Evolutionary conservation across 2,113 vertebrate species (phyloP).

Genomic region (Scomber scombrus): DNA sequence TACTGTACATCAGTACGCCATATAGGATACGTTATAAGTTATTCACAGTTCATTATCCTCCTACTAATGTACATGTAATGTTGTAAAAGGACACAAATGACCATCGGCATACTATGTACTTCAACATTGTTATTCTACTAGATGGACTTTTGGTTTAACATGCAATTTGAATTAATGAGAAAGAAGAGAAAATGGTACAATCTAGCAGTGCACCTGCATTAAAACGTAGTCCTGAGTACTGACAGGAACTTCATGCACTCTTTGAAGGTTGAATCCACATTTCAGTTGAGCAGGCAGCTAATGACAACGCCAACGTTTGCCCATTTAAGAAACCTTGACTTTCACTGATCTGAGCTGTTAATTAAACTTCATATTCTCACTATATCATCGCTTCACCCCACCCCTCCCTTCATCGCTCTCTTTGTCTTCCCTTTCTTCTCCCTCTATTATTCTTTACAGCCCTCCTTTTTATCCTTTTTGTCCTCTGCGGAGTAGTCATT

Average conservation of each 20-base stretch:
- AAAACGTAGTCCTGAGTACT: neutral
- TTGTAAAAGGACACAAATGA: neutral
- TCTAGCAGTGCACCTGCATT: neutral
- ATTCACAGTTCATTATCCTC: neutral
- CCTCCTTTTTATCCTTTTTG: neutral
- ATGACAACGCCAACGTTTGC: conserved; percentile 26
- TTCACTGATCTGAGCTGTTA: conserved; percentile 51
- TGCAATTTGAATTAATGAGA: neutral
- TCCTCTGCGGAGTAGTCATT: conserved; percentile 31
- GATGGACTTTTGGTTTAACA: neutral
- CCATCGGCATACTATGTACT: neutral
- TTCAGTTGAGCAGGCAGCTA: conserved; percentile 30
- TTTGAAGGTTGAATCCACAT: conserved; percentile 25
- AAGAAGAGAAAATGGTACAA: neutral
- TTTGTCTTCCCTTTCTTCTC: neutral
- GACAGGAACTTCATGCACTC: neutral
- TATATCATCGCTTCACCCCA: neutral
- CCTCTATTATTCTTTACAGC: conserved; percentile 11
- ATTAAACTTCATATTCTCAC: conserved; percentile 40
- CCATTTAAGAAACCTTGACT: conserved; percentile 35
- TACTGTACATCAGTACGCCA: too few species aligned
- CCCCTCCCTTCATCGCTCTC: neutral
- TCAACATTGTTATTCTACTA: neutral
- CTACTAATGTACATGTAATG: conserved; percentile 12
- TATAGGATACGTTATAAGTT: neutral